Base-by-base conservation (phyloP, 1,140 invertebrate species). In the Eupristina koningsbergeri region DNA sequence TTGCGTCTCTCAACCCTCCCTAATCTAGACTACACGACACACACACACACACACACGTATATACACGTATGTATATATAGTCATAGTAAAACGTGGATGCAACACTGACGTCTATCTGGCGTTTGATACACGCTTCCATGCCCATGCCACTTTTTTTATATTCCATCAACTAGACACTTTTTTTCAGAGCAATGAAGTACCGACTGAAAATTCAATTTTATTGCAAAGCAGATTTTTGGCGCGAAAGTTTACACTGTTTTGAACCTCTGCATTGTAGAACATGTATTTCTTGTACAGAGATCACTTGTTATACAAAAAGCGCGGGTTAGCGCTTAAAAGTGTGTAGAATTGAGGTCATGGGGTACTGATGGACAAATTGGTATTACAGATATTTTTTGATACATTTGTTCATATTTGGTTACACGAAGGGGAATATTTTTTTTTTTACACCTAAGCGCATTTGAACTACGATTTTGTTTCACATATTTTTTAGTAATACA, bases 191-290 rank as follows among this genome's bases (percentile, higher is more conserved):
- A 39, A 9, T 22, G 39, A 39, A 41, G 53, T 53, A 6, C 31
- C 41, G 58, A 26, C 50, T 53, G 50, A n/a, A 71, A 83, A 83
- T 83, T 83, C 63, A 78, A 78, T 83, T 78, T 78, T 34, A 50
- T 78, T 71, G 50, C 47, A 67, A 83, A 78, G 34, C 75, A 83
- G 74, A 34, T 83, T 83, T 83, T 83, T 47, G 45, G 31, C 29
- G 36, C 71, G 36, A 63, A 75, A 63, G 80, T 74, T 81, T 75
- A 81, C 80, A 75, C 47, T 47, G 77, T 79, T 39, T 19, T 13
- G 80, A 29, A 1, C 41, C 67, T 26, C 41, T 29, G 0, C 39
- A 13, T 36, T 22, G n/a, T n/a, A n/a, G n/a, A n/a, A n/a, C n/a
- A n/a, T n/a, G n/a, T n/a, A n/a, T n/a, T n/a, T n/a, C n/a, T n/a